Conservation (phyloP, 2,113 vertebrate species). For the Myiopsitta monachus region DNA sequence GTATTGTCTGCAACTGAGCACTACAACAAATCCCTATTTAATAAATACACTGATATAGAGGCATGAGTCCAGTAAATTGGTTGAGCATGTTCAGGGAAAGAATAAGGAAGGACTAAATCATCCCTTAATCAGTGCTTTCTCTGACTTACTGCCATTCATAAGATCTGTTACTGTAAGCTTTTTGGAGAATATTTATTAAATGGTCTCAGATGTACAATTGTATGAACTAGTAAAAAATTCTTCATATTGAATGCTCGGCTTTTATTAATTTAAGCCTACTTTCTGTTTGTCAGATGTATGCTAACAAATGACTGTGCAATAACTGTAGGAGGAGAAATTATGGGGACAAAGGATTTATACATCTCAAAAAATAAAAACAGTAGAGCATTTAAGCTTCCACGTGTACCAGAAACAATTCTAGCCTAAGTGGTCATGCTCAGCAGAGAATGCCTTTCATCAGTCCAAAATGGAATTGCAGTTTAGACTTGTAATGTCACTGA, state of each 20-base stretch:
- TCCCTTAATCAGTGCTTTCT: background rate
- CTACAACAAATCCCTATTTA: background rate
- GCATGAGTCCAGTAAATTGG: background rate
- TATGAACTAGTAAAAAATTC: background rate
- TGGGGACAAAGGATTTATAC: background rate
- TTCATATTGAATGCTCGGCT: background rate
- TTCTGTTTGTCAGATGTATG: background rate
- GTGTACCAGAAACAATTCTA: background rate
- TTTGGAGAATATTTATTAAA: background rate
- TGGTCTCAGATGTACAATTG: background rate
- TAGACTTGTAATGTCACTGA: background rate
- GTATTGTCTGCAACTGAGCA: background rate
- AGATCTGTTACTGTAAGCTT: background rate
- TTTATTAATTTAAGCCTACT: background rate
- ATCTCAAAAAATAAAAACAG: background rate
- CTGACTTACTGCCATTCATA: background rate
- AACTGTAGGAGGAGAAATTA: background rate
- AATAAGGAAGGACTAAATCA: background rate
- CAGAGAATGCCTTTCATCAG: background rate
- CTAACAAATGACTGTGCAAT: background rate
- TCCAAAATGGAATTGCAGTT: background rate
- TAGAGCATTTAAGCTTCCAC: background rate
- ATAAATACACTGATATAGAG: background rate
- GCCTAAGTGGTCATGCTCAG: background rate
- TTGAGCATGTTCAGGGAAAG: background rate